phyloP scores from a whole-genome alignment of 2,113 vertebrate species.

The Limanda limanda region DNA sequence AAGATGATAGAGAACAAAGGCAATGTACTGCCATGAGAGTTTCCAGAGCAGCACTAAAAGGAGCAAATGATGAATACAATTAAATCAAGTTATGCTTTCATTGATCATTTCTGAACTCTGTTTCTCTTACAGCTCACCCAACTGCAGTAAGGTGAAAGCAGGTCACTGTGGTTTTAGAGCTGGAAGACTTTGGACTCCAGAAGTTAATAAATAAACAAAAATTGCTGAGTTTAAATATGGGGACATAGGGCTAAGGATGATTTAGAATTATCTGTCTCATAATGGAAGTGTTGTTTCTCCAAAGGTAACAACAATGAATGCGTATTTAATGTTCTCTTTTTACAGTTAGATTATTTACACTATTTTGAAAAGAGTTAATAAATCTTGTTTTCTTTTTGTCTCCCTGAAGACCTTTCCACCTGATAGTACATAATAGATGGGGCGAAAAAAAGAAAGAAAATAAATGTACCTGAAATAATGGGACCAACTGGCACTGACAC shows the following conservation, averaged over 20 bases:
- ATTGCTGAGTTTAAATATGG: background rate
- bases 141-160: background rate
- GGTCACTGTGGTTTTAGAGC: background rate
- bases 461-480: background rate
- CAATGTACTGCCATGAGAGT: constrained; percentile 37
- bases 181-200: background rate
- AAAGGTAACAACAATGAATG: too few species aligned
- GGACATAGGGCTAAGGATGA: background rate
- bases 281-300: too few species aligned
- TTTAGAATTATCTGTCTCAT: too few species aligned
- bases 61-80: constrained; percentile 41
- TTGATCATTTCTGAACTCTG: constrained; percentile 29
- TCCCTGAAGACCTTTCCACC: background rate
- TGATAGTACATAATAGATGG: background rate
- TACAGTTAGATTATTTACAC: too few species aligned
- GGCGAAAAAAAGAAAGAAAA: background rate
- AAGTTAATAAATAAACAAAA: background rate
- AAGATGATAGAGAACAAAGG: constrained; percentile 67
- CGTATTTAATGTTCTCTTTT: too few species aligned
- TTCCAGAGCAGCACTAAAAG: constrained; percentile 32
- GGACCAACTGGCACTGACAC: background rate
- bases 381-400: background rate
- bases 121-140: constrained; percentile 6
- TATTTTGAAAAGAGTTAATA: too few species aligned
- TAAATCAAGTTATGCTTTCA: constrained; percentile 25